Base-by-base conservation (phyloP, 2,113 vertebrate genomes). In the Chaetura pelagica region DNA sequence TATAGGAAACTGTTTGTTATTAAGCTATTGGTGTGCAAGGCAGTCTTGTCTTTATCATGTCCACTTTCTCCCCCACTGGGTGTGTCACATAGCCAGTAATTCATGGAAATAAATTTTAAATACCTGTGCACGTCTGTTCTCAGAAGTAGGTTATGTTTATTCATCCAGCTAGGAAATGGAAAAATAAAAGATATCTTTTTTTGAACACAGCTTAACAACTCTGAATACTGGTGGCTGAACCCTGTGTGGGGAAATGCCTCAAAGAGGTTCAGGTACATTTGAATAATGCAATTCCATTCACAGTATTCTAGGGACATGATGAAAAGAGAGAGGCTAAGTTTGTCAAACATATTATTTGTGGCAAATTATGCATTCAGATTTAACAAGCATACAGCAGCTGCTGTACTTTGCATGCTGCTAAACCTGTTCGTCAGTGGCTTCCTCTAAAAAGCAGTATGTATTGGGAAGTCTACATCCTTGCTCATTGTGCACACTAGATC, bases 61-160 rank as follows among this genome's bases (percentile, higher is more conserved):
- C 15, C 30, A 30, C 55, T 21, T 17, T 3, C 1, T 29, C 12
- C 12, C 23, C 69, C 19, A 7, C 10, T 40, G 57, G 20, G 61
- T 54, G 26, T 84, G 71, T 61, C 54, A 63, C 54, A 23, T 6
- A 57, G 48, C 24, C 57, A 21, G 27, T 23, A 89, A 76, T 15
- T 58, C 49, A 13, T 3, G 26, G 46, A 87, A 95, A 95, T 85
- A 7, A 91, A 59, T 87, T 93, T 94, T 94, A 93, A 95, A 67
- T 85, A 94, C 46, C 68, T 15, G 38, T 92, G 38, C 52, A 7
- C 20, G 34, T 42, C 51, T 91, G 12, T 81, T 73, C 77, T 34
- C 54, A 87, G 71, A 94, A 93, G 66, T 85, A 93, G 84, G 84
- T 83, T 96, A 76, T 48, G 18, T 81, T 91, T 82, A 48, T 87